These are phyloP conservation scores for Melanotaenia maccullochi DNA, from an alignment of 2,797 vertebrate genomes.

Conservation along the genomic window DNA sequence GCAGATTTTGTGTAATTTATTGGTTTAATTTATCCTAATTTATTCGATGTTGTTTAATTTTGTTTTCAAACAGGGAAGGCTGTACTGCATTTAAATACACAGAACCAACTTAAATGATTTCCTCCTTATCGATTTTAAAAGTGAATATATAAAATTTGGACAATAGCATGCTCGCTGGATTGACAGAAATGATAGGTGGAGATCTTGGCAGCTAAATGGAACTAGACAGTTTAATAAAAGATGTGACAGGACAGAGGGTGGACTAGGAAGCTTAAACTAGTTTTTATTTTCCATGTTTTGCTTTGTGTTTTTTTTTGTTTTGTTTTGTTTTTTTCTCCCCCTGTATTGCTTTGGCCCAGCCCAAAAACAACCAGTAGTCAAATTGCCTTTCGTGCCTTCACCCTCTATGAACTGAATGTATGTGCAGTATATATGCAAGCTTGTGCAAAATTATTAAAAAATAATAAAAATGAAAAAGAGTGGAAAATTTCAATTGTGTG, in stretches of 20 bases:
- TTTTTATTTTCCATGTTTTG: conserved; percentile 91
- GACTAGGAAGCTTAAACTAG: conserved; percentile 84
- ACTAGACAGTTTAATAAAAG: conserved; percentile 46
- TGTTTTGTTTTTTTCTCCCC: conserved; percentile 90
- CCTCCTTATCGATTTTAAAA: conserved; percentile 84
- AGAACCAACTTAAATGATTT: conserved; percentile 80
- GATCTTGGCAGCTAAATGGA: conserved; percentile 94
- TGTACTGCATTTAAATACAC: conserved; percentile 95
- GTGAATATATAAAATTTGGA: conserved; percentile 42
- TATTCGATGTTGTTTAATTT: conserved; percentile 97
- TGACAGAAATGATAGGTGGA: conserved; percentile 76
- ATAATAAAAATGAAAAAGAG: conserved; percentile 76
- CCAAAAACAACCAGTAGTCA: conserved; percentile 94
- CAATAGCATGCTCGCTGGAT: conserved; percentile 34
- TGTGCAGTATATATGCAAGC: conserved; percentile 99
- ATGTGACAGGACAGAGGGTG: conserved; percentile 69
- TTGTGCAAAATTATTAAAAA: conserved; percentile 98
- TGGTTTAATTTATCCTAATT: conserved; percentile 99
- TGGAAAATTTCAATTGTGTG: conserved; percentile 24
- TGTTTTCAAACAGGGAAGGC: conserved; percentile 85
- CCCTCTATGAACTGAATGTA: conserved; percentile 99
- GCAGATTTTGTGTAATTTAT: conserved; percentile 99
- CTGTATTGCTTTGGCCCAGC: conserved; percentile 92
- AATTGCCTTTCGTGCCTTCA: conserved; percentile 99
- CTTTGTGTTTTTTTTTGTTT: conserved; percentile 73